phyloP scores from a whole-genome alignment of 2,113 vertebrate species.

The Xenopus borealis region DNA sequence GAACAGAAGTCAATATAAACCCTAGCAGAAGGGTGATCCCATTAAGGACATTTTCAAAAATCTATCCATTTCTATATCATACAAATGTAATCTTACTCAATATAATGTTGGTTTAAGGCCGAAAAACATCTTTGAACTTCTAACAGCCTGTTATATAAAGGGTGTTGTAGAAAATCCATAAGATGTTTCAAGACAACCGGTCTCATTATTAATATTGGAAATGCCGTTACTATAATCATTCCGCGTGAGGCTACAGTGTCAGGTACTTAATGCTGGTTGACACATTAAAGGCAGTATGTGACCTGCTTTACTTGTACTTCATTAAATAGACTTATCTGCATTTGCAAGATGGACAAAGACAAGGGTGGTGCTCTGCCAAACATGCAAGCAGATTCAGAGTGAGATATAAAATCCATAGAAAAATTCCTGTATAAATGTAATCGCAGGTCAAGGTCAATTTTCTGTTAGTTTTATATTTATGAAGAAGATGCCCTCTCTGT shows the following conservation, averaged over 20 bases:
- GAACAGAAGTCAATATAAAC: no score
- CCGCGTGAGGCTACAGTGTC: constrained; percentile 29
- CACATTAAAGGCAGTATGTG: constrained; percentile 47
- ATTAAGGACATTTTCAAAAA: no score
- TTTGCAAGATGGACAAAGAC: constrained; percentile 25
- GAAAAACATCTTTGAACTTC: no score
- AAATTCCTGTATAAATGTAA: no score
- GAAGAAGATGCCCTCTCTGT: no score
- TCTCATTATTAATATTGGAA: constrained; percentile 51
- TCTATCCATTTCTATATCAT: no score
- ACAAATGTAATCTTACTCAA: no score
- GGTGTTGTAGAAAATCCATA: constrained; percentile 39
- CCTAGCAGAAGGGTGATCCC: no score
- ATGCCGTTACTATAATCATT: constrained; percentile 48
- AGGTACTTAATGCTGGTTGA: constrained; percentile 41
- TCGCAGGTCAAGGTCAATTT: no score
- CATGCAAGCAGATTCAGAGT: not conserved
- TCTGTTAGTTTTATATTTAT: no score
- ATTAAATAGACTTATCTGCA: constrained; percentile 46
- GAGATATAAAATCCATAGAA: no score
- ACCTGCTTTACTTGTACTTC: constrained; percentile 41
- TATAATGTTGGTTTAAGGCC: no score
- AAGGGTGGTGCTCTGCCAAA: constrained; percentile 37
- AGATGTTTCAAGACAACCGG: constrained; percentile 43
- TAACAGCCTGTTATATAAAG: constrained; percentile 40